phyloP scores from a whole-genome alignment of 2,113 vertebrate species.

The Pseudopodoces humilis region DNA sequence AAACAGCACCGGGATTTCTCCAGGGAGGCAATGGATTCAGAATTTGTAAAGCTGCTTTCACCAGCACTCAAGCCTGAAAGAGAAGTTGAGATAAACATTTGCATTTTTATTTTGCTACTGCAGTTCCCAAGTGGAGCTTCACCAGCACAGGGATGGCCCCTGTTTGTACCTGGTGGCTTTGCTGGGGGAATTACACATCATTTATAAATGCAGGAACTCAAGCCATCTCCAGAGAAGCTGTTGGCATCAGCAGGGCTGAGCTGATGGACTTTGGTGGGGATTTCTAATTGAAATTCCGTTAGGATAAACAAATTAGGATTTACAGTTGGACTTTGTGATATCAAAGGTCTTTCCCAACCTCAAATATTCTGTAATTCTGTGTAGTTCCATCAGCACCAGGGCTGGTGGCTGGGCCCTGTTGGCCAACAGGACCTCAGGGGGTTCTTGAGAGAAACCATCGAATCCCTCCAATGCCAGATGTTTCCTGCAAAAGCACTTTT shows the following conservation, averaged over 20 bases:
- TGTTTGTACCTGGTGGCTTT: not conserved
- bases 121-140: conserved; percentile 75
- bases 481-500: not conserved
- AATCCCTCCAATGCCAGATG: not conserved
- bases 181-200: not conserved
- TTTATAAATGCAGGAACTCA: conserved; percentile 36
- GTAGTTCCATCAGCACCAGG: not conserved
- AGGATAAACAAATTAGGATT: not conserved
- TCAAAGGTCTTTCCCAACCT: not conserved
- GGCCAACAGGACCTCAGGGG: not conserved
- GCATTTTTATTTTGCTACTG: conserved; percentile 33
- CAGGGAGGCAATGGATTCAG: not conserved
- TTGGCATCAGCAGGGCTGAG: conserved; percentile 52
- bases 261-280: not conserved
- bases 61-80: conserved; percentile 73
- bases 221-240: conserved; percentile 56
- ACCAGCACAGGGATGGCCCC: conserved; percentile 69
- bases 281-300: not conserved
- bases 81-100: conserved; percentile 61
- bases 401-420: rapidly evolving
- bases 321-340: not conserved
- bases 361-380: not conserved
- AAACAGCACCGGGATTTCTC: not conserved
- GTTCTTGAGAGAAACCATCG: not conserved
- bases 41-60: conserved; percentile 67